Conservation (phyloP, 2,797 vertebrate species). For the Poeciliopsis turneri region DNA sequence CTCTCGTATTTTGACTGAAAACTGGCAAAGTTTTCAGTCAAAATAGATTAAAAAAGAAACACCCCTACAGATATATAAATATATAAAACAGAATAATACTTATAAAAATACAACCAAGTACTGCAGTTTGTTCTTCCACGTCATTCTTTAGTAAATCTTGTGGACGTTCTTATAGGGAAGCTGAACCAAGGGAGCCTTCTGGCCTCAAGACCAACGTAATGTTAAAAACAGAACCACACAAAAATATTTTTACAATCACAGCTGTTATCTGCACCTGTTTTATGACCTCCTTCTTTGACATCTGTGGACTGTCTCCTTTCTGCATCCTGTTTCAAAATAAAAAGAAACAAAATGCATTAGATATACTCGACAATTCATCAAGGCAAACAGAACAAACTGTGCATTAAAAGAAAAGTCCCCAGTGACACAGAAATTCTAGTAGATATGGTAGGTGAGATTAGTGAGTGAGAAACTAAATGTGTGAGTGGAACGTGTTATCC, state of each 20-base stretch:
- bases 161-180: neutral
- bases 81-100: neutral
- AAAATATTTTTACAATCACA: slow-evolving; percentile 17
- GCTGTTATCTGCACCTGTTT: slow-evolving; percentile 77
- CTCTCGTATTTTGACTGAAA: neutral
- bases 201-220: slow-evolving; percentile 5
- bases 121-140: neutral
- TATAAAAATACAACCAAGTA: neutral
- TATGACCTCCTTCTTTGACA: slow-evolving; percentile 79
- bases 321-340: slow-evolving; percentile 80
- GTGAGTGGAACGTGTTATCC: slow-evolving; percentile 12
- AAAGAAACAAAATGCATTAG: slow-evolving; percentile 16
- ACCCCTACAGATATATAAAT: neutral
- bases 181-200: neutral
- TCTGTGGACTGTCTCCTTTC: slow-evolving; percentile 84
- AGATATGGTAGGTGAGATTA: slow-evolving; percentile 2
- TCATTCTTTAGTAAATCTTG: slow-evolving; percentile 2
- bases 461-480: slow-evolving; percentile 10
- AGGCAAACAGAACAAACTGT: neutral
- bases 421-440: neutral
- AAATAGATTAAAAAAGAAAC: neutral
- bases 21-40: neutral
- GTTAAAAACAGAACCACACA: slow-evolving; percentile 6
- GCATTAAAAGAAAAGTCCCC: neutral
- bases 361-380: neutral